Evolutionary conservation across 2,888 invertebrate genomes (phyloP).

Genomic region (Leptopilina myrica): DNA sequence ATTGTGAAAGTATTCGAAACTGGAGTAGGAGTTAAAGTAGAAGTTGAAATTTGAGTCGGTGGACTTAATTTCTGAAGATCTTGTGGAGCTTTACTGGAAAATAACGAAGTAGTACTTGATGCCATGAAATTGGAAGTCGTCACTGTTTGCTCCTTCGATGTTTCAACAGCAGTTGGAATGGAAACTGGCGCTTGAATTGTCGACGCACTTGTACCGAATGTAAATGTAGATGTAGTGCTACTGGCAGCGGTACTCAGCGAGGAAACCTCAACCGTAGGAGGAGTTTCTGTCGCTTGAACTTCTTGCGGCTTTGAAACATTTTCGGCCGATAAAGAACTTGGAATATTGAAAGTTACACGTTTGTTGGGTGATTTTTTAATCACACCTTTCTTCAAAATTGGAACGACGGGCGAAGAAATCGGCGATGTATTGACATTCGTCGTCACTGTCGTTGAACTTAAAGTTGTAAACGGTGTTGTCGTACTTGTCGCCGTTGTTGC

Average conservation of each 20-base stretch:
- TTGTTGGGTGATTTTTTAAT: constrained; percentile 58
- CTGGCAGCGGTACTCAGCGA: not conserved
- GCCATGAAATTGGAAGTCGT: not conserved
- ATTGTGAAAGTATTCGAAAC: not conserved
- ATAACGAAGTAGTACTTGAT: not conserved
- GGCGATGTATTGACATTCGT: constrained; percentile 72
- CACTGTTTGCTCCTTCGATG: not conserved
- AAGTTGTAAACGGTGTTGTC: constrained; percentile 52
- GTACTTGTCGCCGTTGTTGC: constrained; percentile 36
- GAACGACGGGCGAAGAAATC: constrained; percentile 67
- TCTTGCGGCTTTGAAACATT: not conserved
- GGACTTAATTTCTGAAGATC: constrained; percentile 9
- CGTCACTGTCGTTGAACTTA: constrained; percentile 69
- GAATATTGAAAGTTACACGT: constrained; percentile 67
- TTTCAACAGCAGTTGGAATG: not conserved
- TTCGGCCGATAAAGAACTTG: constrained; percentile 4
- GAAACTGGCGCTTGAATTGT: not conserved
- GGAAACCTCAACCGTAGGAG: not conserved
- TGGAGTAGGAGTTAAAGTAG: not conserved
- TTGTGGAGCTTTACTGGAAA: not conserved
- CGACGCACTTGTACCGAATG: constrained; percentile 8
- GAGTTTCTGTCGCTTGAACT: not conserved
- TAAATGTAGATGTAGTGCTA: not conserved
- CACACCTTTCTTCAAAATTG: constrained; percentile 61
- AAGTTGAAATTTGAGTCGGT: not conserved